Conservation (phyloP, 2,113 vertebrate genomes). For the Nesogale talazaci region DNA sequence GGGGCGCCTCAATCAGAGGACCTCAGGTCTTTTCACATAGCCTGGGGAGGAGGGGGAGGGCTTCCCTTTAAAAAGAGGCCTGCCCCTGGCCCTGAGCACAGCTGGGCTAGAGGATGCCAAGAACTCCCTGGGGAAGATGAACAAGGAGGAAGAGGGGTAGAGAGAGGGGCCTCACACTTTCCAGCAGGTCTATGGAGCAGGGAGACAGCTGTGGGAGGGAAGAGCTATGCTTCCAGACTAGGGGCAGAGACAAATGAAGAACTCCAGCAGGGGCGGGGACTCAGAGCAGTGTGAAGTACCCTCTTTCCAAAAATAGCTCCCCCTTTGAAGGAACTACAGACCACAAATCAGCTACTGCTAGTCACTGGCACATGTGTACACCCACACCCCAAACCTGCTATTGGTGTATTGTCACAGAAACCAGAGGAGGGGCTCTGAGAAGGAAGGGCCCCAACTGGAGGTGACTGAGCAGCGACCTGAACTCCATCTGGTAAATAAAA, state of each 20-base stretch:
- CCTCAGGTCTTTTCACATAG: not conserved
- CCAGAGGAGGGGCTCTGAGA: not conserved
- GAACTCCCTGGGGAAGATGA: not conserved
- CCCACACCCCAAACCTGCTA: not conserved
- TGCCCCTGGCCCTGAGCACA: not conserved
- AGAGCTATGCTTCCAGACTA: not conserved
- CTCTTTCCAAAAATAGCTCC: constrained; percentile 43
- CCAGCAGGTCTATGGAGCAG: not conserved
- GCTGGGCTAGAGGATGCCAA: too few relatives aligned
- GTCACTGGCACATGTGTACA: not conserved
- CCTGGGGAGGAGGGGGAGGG: not conserved
- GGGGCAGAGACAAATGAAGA: constrained; percentile 45
- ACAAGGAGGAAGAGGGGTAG: not conserved
- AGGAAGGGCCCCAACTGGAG: not conserved
- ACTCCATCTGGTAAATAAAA: not conserved
- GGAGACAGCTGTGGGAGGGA: not conserved
- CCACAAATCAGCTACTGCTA: not conserved
- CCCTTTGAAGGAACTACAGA: not conserved
- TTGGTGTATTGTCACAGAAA: not conserved
- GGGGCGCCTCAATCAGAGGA: not conserved
- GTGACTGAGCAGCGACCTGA: not conserved
- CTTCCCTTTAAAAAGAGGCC: not conserved
- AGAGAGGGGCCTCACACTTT: not conserved
- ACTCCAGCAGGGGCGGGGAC: not conserved
- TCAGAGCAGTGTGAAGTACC: not conserved